A percentile compares a stretch with the other conserved stretches of the same genome.
Conservation (phyloP, 2,113 vertebrate genomes). For the Festucalex cinctus region DNA sequence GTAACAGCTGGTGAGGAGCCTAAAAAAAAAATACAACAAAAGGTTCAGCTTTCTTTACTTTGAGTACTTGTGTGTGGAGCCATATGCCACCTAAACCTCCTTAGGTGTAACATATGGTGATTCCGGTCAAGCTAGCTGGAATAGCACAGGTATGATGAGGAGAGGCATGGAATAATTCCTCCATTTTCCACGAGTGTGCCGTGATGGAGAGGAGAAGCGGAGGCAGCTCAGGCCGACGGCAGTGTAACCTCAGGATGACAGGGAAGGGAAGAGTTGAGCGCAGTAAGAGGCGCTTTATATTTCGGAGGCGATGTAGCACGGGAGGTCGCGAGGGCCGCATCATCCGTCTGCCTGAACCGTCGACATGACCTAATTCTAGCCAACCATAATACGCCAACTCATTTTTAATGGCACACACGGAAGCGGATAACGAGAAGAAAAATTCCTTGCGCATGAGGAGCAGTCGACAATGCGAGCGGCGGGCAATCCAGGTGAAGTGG, state of each 20-base stretch:
- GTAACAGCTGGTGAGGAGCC: constrained; percentile 39
- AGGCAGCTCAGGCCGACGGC: background rate
- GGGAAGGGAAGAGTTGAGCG: background rate
- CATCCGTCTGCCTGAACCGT: constrained; percentile 47
- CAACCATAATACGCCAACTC: constrained; percentile 32
- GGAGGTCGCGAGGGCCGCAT: constrained; percentile 30
- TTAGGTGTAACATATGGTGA: constrained; percentile 52
- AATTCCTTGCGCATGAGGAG: constrained; percentile 9
- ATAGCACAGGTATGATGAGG: constrained; percentile 8
- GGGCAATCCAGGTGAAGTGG: constrained; percentile 51
- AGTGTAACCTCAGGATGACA: constrained; percentile 6
- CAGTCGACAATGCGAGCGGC: constrained; percentile 25
- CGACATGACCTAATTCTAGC: constrained; percentile 47
- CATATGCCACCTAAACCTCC: constrained; percentile 40
- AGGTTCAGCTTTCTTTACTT: constrained; percentile 22
- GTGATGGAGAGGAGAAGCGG: constrained; percentile 16
- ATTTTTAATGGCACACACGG: constrained; percentile 19
- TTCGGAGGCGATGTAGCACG: constrained; percentile 8
- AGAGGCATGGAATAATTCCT: constrained; percentile 11
- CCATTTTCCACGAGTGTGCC: constrained; percentile 9
- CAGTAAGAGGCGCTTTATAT: constrained; percentile 4
- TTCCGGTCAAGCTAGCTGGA: constrained; percentile 20
- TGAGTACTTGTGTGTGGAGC: constrained; percentile 5
- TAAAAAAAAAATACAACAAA: constrained; percentile 20
- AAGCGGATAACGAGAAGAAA: constrained; percentile 13